Conservation (phyloP, 2,113 vertebrate genomes). For the Eublepharis macularius region DNA sequence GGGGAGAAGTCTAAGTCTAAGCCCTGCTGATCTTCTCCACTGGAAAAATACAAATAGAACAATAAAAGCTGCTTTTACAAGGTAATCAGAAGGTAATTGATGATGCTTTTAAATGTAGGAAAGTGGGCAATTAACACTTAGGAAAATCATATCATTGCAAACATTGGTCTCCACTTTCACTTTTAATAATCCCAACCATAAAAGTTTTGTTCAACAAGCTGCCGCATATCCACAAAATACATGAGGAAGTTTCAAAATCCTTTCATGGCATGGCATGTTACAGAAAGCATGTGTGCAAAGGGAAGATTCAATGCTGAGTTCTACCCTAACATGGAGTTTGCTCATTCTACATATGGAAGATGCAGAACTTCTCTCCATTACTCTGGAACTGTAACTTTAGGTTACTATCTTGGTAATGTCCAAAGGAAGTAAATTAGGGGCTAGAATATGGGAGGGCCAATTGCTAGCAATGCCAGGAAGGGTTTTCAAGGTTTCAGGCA, state of each 20-base stretch:
- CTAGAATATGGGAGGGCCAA: too few species aligned
- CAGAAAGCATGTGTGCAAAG: background rate
- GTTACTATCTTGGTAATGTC: too few species aligned
- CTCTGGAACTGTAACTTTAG: background rate
- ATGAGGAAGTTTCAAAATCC: background rate
- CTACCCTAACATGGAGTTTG: background rate
- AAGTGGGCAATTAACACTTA: constrained; percentile 23
- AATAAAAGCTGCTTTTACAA: constrained; percentile 33
- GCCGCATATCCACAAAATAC: background rate
- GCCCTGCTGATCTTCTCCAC: constrained; percentile 22
- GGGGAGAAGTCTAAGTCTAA: constrained; percentile 1
- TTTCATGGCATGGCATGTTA: background rate
- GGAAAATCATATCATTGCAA: constrained; percentile 21
- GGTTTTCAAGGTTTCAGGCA: too few species aligned
- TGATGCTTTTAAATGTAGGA: constrained; percentile 25
- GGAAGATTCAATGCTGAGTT: background rate
- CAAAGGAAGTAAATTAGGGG: too few species aligned
- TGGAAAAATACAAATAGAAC: constrained; percentile 18
- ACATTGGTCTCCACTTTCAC: constrained; percentile 1
- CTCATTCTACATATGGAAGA: background rate
- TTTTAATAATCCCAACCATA: constrained; percentile 7
- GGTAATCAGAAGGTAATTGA: constrained; percentile 34
- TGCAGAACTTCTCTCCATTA: background rate
- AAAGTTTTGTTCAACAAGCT: background rate
- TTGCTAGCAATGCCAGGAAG: too few species aligned